Conservation (phyloP, 2,888 invertebrate genomes). For the Hoplodrina ambigua region DNA sequence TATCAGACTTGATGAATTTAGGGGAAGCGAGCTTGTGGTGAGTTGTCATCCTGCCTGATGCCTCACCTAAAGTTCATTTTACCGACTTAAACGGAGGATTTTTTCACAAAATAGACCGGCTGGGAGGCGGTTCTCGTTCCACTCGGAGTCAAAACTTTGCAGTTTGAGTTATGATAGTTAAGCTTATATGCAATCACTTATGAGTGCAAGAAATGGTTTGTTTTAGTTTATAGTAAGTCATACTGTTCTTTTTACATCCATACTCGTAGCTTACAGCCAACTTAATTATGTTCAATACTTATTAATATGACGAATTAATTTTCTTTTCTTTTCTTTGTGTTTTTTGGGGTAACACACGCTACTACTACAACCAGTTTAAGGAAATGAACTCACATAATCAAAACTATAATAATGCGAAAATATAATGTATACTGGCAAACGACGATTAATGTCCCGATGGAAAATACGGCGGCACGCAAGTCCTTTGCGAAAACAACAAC, state of each 20-base stretch:
- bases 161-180: background rate
- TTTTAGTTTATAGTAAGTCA: background rate
- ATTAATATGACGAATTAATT: too few species aligned
- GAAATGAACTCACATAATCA: constrained; percentile 16
- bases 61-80: background rate
- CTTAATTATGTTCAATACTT: too few species aligned
- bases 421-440: background rate
- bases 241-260: too few species aligned
- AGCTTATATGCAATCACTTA: too few species aligned
- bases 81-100: background rate
- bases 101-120: background rate
- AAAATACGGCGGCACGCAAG: constrained; percentile 22
- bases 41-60: too few species aligned
- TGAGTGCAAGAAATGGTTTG: background rate
- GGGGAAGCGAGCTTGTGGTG: too few species aligned
- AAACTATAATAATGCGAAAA: constrained; percentile 16
- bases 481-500: background rate
- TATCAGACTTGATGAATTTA: too few species aligned
- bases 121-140: background rate
- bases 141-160: background rate
- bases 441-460: background rate
- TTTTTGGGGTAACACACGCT: background rate
- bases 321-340: background rate
- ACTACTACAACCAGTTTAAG: background rate
- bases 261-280: too few species aligned